Base-by-base conservation (phyloP, 1,140 invertebrate genomes). In the Aleiodes sp. region DNA sequence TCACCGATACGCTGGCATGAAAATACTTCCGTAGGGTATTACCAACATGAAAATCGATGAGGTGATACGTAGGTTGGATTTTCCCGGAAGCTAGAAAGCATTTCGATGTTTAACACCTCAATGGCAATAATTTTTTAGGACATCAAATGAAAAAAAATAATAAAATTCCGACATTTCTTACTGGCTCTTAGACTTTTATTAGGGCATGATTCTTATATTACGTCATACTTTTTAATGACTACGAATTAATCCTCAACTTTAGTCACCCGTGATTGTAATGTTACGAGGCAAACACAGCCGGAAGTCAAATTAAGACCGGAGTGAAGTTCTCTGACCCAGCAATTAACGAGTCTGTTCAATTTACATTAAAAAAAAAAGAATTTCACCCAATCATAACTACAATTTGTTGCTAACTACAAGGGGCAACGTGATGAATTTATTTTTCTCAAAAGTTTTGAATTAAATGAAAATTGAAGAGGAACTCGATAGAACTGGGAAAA, bases 221-320 rank as follows among this genome's bases (percentile, higher is more conserved):
- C 46, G 46, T 52, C 46, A 52, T 52, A 24, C 19, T 8, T 35
- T 24, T 52, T 52, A 52, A 52, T 52, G 46, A 52, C 19, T 52
- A 21, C 21, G 46, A 52, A 52, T 52, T 52, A 52, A 52, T 52
- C 46, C 46, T 21, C 46, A 21, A 12, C 19, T 52, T 52, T 52
- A 52, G 46, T 52, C 46, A 52, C 46, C 46, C 46, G 46, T 52
- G 46, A 52, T 52, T 52, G 46, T 52, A 52, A n/a, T 21, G 46
- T 52, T 16, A 52, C 46, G 46, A 52, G n/a, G 46, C 46, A 24
- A 21, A 12, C 46, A 24, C 26, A 24, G 46, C 46, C 46, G 46
- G 19, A 52, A 52, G 46, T 52, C 16, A 52, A 52, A 52, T 52
- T 52, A 52, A 52, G 46, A 52, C 46, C 26, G 10, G 46, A 21